These are phyloP conservation scores for Lepus oiostolus DNA, from an alignment of 2,797 vertebrate species.

Conservation along the genomic window DNA sequence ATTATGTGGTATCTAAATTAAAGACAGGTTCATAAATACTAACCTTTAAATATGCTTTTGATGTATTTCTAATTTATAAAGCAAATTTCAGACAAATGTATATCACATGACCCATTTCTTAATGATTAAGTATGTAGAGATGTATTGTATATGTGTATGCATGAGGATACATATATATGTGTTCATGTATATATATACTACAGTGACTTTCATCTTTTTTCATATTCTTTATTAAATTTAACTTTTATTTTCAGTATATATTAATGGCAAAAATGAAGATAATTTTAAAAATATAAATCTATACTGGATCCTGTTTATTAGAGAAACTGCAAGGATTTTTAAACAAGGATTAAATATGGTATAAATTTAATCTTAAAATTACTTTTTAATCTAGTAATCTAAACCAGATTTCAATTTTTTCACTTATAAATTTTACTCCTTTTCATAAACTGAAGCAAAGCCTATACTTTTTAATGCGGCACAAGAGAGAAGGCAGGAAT, in stretches of 20 bases:
- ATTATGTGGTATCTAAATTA: conserved; percentile 55
- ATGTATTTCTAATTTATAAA: conserved; percentile 38
- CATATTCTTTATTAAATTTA: background rate
- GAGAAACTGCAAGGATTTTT: background rate
- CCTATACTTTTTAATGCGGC: background rate
- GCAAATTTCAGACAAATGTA: background rate
- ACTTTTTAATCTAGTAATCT: background rate
- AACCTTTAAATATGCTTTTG: conserved; percentile 12
- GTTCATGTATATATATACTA: background rate
- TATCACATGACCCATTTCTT: background rate
- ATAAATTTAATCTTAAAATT: background rate
- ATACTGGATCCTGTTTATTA: background rate
- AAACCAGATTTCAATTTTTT: background rate
- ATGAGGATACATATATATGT: background rate
- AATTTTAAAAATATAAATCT: background rate
- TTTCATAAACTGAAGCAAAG: background rate
- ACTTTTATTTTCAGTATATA: background rate
- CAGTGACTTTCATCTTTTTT: background rate
- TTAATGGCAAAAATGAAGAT: background rate
- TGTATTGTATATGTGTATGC: background rate
- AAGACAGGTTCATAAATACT: conserved; percentile 36
- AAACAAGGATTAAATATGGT: background rate
- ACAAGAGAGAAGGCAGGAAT: background rate
- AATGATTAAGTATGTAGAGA: background rate
- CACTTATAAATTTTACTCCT: background rate